These are phyloP conservation scores for Embiotoca jacksoni DNA, from an alignment of 2,113 vertebrate species.

Conservation along the genomic window DNA sequence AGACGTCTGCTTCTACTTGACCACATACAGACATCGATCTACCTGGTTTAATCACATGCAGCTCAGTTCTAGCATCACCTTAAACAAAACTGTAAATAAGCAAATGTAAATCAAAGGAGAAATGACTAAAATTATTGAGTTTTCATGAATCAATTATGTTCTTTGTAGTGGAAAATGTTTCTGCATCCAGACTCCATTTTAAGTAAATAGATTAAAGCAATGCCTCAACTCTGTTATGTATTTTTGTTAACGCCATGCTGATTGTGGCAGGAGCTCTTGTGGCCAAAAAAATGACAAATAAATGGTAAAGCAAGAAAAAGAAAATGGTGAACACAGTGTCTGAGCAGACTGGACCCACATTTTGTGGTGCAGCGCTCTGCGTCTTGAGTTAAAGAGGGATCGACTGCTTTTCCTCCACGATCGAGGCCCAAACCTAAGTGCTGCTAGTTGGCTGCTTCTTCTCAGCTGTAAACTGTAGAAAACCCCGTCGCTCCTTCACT, in stretches of 20 bases:
- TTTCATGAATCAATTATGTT: neutral
- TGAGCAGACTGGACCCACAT: slow-evolving; percentile 57
- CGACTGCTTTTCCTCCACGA: slow-evolving; percentile 63
- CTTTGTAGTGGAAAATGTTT: too few species aligned
- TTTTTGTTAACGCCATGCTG: slow-evolving; percentile 24
- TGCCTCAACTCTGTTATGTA: neutral
- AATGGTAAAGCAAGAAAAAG: neutral
- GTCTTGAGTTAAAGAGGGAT: slow-evolving; percentile 56
- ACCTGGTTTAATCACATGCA: too few species aligned
- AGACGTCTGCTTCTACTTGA: too few species aligned
- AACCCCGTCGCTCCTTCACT: slow-evolving; percentile 81
- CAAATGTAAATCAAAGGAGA: neutral
- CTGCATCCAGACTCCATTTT: neutral
- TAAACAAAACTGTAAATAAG: neutral
- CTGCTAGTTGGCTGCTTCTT: slow-evolving; percentile 70
- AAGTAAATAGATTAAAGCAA: neutral
- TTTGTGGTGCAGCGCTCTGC: slow-evolving; percentile 37
- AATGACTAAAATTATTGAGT: neutral
- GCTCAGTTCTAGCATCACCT: neutral
- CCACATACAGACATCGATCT: too few species aligned
- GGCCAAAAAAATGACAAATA: slow-evolving; percentile 35
- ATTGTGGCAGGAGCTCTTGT: slow-evolving; percentile 39
- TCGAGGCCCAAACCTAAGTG: slow-evolving; percentile 74
- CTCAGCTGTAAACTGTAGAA: slow-evolving; percentile 56
- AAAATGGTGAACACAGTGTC: slow-evolving; percentile 71